These are phyloP conservation scores for Pachyramphus minor DNA, from an alignment of 2,113 vertebrate genomes.

Conservation along the genomic window DNA sequence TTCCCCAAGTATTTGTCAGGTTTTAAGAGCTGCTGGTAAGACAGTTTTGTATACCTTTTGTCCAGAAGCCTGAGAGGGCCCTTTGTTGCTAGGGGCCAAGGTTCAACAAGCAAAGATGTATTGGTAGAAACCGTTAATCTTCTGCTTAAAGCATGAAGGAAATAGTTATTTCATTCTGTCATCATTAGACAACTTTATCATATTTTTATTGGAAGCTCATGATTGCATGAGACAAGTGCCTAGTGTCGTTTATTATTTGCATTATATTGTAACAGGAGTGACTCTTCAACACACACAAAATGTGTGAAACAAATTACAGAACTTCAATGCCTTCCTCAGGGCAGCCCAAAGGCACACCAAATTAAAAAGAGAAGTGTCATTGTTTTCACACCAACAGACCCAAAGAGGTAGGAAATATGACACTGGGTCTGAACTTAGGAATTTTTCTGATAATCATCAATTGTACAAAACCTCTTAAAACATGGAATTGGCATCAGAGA, in stretches of 20 bases:
- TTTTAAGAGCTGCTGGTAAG: background rate
- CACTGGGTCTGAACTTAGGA: background rate
- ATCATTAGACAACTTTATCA: background rate
- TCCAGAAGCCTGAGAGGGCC: background rate
- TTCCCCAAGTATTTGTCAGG: background rate
- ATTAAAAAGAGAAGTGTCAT: background rate
- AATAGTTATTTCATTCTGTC: background rate
- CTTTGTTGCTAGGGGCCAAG: conserved; percentile 31
- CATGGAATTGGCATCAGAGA: background rate
- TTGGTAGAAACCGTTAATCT: background rate
- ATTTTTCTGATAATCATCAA: background rate
- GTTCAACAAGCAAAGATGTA: conserved; percentile 16
- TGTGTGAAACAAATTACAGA: background rate
- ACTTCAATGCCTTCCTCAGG: background rate
- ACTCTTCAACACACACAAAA: background rate
- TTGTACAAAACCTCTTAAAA: background rate
- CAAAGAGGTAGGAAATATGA: background rate
- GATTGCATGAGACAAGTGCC: background rate
- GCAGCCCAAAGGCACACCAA: background rate
- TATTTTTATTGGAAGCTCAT: background rate
- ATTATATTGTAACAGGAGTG: background rate
- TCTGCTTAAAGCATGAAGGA: background rate
- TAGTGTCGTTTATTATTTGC: background rate
- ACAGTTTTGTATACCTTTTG: background rate
- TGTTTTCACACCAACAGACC: background rate